phyloP scores from a whole-genome alignment of 2,888 invertebrate genomes.

The Cantharis rufa region DNA sequence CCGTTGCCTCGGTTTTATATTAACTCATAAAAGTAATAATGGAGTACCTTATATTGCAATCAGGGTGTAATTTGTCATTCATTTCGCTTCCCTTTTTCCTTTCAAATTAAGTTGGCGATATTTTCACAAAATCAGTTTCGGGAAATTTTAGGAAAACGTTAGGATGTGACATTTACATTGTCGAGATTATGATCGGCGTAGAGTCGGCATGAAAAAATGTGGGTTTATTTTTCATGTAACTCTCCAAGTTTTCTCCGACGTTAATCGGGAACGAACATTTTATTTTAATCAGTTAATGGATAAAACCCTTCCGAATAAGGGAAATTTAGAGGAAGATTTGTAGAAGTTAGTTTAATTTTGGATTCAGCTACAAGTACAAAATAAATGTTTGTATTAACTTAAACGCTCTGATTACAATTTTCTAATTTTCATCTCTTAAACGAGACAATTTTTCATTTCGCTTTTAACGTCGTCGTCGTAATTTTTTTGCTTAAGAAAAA shows the following conservation, averaged over 20 bases:
- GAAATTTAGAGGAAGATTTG: slow-evolving; percentile 18
- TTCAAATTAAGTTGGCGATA: not conserved
- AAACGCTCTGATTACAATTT: slow-evolving; percentile 11
- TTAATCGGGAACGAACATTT: slow-evolving; percentile 45
- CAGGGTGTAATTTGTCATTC: not conserved
- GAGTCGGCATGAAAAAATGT: not conserved
- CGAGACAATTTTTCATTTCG: not conserved
- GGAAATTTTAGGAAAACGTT: not conserved
- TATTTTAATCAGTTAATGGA: slow-evolving; percentile 50
- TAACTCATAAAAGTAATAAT: slow-evolving; percentile 25
- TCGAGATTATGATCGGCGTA: not conserved
- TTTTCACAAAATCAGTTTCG: not conserved
- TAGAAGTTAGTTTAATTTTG: slow-evolving; percentile 4
- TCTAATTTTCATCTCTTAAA: not conserved
- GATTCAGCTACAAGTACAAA: slow-evolving; percentile 10
- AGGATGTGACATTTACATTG: not conserved
- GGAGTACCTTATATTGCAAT: slow-evolving; percentile 4
- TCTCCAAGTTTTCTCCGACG: slow-evolving; percentile 13
- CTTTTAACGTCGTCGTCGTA: not conserved
- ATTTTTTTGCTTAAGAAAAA: not conserved
- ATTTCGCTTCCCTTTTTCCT: not conserved
- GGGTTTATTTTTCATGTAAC: not conserved
- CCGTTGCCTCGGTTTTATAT: slow-evolving; percentile 15
- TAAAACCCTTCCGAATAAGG: slow-evolving; percentile 12
- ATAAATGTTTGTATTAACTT: slow-evolving; percentile 10